phyloP scores from a whole-genome alignment of 2,113 vertebrate species.

The Anguilla japonica region DNA sequence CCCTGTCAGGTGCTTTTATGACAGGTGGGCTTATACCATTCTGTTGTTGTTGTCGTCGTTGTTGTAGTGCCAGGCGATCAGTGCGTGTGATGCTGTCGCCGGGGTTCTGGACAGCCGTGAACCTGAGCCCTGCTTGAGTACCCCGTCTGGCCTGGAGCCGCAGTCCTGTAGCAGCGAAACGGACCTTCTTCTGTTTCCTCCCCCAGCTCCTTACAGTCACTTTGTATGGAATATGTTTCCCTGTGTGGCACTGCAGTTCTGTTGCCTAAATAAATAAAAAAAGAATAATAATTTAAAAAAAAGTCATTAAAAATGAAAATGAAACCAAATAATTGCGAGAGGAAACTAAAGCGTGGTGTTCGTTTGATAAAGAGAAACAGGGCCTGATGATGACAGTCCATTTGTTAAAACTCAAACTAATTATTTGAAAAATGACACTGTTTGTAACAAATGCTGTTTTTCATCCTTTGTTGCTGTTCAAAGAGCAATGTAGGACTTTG shows the following conservation, averaged over 20 bases:
- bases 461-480: not conserved
- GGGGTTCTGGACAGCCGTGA: not conserved
- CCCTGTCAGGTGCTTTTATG: not conserved
- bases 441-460: not conserved
- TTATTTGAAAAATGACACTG: not conserved
- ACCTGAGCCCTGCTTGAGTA: not conserved
- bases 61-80: not conserved
- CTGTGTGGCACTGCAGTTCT: not conserved
- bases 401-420: constrained; percentile 1
- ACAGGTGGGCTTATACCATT: not conserved
- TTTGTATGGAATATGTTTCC: not conserved
- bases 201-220: not conserved
- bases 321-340: constrained; percentile 4
- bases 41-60: not conserved
- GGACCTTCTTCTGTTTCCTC: not conserved
- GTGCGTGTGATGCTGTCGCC: not conserved
- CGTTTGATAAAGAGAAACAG: constrained; percentile 17
- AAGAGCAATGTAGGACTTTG: not conserved
- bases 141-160: not conserved
- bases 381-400: not conserved
- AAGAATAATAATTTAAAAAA: not conserved
- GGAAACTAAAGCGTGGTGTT: not conserved
- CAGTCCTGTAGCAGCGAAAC: not conserved
- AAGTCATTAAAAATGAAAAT: constrained; percentile 11
- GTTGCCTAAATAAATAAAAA: not conserved